Evolutionary conservation across 2,797 vertebrate species (phyloP), one percentile per base, ranked within the genome.

Genomic region (Gephyroberyx darwinii): DNA sequence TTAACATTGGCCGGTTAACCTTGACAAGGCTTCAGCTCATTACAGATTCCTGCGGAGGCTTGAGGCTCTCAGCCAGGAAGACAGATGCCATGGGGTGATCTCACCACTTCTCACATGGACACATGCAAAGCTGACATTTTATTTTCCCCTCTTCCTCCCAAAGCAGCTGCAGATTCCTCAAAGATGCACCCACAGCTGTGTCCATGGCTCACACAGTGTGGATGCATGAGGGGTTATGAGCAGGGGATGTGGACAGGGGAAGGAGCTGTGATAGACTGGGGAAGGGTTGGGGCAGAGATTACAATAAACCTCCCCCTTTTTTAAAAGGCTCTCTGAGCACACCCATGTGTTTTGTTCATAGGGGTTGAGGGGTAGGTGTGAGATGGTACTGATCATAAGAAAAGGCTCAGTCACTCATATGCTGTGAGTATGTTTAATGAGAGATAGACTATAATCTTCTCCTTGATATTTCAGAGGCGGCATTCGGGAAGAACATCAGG

Each of bases 91-190:
- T 20, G 19, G 33, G 26, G 35, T 47, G 72, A 68, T 57, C 57
- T 65, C 61, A 63, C 37, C 0, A 0, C 51, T 33, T 48, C 19
- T 53, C 62, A 45, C 43, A 5, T 43, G 17, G 26, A 65, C 47
- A 22, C 8, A 22, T 5, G 7, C 16, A 19, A 53, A 54, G 45
- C 55, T 41, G 39, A 57, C 33, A 43, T 75, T 81, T 80, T 48
- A 57, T 22, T 60, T 22, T 50, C 10, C 0, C 20, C 37, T 63
- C 35, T 8, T 41, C 41, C 19, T 58, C 45, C 51, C 17, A 53
- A 5, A 19, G 20, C 70, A 74, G 79, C 74, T 84, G 69, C 59
- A 72, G 51, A 71, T 75, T 72, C 66, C 53, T 62, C 16, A 47
- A n/a, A 3, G 41, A 58, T 54, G 51, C 60, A 33, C 19, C 26